Evolutionary conservation across 1,140 invertebrate genomes (phyloP).

Genomic region (Ridgeia piscesae): DNA sequence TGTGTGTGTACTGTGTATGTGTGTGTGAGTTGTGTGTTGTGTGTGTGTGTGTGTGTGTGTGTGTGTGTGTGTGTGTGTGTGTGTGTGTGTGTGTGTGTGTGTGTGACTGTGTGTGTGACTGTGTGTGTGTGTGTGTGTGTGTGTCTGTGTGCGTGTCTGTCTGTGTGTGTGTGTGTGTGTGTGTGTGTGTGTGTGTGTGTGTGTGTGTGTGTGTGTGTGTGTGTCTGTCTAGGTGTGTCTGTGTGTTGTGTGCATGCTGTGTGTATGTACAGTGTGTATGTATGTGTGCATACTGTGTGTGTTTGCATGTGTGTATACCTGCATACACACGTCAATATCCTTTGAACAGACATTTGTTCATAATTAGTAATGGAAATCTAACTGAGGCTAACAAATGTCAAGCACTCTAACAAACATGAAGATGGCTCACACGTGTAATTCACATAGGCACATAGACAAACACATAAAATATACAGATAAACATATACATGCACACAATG

Average conservation of each 20-base stretch:
- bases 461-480: too few species aligned
- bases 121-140: conserved; percentile 16
- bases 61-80: not conserved
- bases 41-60: too few species aligned
- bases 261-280: too few species aligned
- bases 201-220: not conserved
- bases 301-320: not conserved
- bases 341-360: not conserved
- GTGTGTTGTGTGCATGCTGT: not conserved
- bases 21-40: too few species aligned
- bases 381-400: too few species aligned
- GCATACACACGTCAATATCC: not conserved
- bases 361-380: not conserved
- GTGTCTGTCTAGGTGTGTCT: conserved; percentile 11
- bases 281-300: not conserved
- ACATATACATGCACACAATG: conserved; percentile 1
- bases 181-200: not conserved
- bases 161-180: not conserved
- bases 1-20: too few species aligned
- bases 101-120: not conserved
- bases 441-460: not conserved
- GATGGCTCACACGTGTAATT: too few species aligned
- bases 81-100: not conserved
- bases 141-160: not conserved
- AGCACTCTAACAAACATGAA: too few species aligned